These are phyloP conservation scores for Lonchura striata DNA, from an alignment of 2,113 vertebrate species.

Conservation along the genomic window DNA sequence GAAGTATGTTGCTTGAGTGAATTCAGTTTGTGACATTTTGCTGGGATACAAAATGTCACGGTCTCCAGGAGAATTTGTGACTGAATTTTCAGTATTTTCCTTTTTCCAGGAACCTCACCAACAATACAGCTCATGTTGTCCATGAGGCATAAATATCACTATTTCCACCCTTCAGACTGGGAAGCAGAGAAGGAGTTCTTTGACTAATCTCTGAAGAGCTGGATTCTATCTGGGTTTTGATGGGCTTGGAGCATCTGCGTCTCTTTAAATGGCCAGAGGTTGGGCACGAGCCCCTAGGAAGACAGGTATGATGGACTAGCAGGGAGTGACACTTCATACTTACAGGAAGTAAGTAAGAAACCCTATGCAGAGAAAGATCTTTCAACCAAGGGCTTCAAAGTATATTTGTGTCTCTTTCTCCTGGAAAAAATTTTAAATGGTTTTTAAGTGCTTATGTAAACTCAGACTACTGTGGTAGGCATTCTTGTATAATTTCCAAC, in stretches of 20 bases:
- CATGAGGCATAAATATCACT: neutral
- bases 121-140: neutral
- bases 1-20: neutral
- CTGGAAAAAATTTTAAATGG: neutral
- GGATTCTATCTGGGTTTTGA: neutral
- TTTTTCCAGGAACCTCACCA: constrained; percentile 14
- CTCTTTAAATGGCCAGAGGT: neutral
- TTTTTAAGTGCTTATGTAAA: neutral
- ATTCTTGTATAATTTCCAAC: neutral
- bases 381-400: neutral
- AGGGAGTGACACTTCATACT: neutral
- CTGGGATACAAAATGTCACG: neutral
- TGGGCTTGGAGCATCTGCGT: neutral
- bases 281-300: neutral
- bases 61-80: neutral
- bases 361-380: neutral
- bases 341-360: neutral
- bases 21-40: neutral
- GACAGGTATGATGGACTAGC: neutral
- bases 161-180: neutral
- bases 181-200: neutral
- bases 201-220: neutral
- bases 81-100: neutral
- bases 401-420: neutral
- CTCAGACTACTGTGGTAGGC: neutral